Conservation (phyloP, 2,888 invertebrate genomes). For the Melanchra persicariae region DNA sequence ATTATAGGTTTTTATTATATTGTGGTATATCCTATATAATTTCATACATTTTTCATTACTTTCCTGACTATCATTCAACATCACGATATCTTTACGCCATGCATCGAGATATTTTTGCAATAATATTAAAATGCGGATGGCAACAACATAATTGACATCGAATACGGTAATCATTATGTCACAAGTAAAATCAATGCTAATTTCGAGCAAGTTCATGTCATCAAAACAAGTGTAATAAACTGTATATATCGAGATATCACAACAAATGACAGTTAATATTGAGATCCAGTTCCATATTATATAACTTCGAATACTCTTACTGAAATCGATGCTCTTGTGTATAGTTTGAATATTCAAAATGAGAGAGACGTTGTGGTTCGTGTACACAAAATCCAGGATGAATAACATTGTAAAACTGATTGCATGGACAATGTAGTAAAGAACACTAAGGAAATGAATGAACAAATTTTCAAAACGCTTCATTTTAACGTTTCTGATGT, state of each 20-base stretch:
- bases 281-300: slow-evolving; percentile 28
- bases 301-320: slow-evolving; percentile 8
- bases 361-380: slow-evolving; percentile 19
- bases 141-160: slow-evolving; percentile 39
- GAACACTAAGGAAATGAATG: background rate
- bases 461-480: background rate
- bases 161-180: background rate
- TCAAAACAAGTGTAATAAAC: background rate
- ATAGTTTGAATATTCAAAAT: slow-evolving; percentile 33
- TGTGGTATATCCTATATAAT: slow-evolving; percentile 16
- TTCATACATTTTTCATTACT: slow-evolving; percentile 5
- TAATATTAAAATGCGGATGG: slow-evolving; percentile 26
- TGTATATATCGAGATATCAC: background rate
- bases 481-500: too few species aligned
- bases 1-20: slow-evolving; percentile 40
- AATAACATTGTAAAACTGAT: slow-evolving; percentile 6
- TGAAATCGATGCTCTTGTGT: slow-evolving; percentile 8
- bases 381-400: slow-evolving; percentile 14
- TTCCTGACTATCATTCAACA: background rate
- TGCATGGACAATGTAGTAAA: background rate
- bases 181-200: background rate
- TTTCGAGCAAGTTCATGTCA: background rate
- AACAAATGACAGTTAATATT: background rate
- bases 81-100: background rate
- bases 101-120: slow-evolving; percentile 22